Evolutionary conservation across 2,113 vertebrate genomes (phyloP).

Genomic region (Lophura nycthemera): DNA sequence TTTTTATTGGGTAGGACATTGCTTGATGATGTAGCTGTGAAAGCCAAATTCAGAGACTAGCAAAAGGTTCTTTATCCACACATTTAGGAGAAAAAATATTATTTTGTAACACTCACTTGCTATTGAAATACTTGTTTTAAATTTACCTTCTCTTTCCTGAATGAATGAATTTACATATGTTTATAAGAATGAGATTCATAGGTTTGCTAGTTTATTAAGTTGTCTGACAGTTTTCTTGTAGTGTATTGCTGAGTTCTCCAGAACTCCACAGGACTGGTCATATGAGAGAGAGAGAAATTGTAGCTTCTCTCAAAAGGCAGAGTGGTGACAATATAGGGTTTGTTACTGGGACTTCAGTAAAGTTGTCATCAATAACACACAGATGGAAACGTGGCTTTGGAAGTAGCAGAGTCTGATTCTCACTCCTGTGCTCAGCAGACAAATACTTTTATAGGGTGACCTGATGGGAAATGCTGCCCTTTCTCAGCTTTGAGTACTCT

Average conservation of each 20-base stretch:
- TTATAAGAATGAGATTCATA: background rate
- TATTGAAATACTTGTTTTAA: constrained; percentile 12
- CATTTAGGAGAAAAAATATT: constrained; percentile 73
- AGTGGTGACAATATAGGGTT: background rate
- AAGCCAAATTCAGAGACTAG: constrained; percentile 75
- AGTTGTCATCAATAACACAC: background rate
- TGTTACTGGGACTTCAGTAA: background rate
- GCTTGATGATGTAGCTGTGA: constrained; percentile 71
- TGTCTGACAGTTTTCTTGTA: background rate
- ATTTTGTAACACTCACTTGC: constrained; percentile 50
- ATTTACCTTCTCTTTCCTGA: background rate
- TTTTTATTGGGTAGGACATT: constrained; percentile 79
- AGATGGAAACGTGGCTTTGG: background rate
- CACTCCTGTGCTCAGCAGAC: background rate
- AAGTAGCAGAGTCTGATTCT: background rate
- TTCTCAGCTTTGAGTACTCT: background rate
- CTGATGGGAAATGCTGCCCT: background rate
- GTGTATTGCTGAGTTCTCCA: background rate
- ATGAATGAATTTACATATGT: background rate
- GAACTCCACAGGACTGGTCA: background rate
- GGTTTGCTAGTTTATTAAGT: background rate
- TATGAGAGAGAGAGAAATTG: background rate
- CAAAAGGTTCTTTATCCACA: constrained; percentile 76
- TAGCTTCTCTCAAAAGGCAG: background rate
- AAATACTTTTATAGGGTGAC: background rate